Percentiles rank a stretch among this genome's conserved stretches.
Conservation (phyloP, 2,888 invertebrate genomes). For the Dugesia japonica region DNA sequence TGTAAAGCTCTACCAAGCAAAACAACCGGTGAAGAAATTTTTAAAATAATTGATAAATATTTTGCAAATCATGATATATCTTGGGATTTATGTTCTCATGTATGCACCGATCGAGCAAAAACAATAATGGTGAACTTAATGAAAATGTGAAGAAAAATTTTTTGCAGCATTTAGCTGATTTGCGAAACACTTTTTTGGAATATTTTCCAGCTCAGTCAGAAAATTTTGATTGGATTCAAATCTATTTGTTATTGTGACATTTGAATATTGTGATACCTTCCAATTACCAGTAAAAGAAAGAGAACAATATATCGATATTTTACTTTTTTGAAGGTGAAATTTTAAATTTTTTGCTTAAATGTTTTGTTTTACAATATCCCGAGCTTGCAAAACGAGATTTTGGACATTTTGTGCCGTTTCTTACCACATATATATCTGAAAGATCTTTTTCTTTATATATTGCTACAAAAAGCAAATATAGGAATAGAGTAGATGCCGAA, state of each 20-base stretch:
- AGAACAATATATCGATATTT: not conserved
- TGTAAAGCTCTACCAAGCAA: no score
- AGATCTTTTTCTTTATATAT: not conserved
- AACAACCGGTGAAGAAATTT: no score
- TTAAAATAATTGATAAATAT: no score
- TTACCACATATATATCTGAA: not conserved
- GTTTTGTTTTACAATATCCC: no score
- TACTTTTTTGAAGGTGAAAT: no score
- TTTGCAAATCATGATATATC: no score
- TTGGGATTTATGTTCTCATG: no score
- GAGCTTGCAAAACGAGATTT: no score
- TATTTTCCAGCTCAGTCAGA: not conserved
- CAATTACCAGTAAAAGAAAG: not conserved
- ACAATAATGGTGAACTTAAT: not conserved
- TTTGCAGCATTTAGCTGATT: not conserved
- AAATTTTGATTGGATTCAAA: not conserved
- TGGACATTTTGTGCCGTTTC: no score
- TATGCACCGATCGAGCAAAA: no score
- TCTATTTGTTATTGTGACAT: no score
- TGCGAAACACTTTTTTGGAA: not conserved
- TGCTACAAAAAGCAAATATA: constrained; percentile 9
- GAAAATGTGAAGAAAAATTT: not conserved
- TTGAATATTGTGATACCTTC: not conserved
- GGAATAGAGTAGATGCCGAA: not conserved
- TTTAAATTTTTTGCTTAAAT: no score